Percentiles rank a stretch among this genome's conserved stretches.
Conservation (phyloP, 2,888 invertebrate genomes). For the Drymonia ruficornis region DNA sequence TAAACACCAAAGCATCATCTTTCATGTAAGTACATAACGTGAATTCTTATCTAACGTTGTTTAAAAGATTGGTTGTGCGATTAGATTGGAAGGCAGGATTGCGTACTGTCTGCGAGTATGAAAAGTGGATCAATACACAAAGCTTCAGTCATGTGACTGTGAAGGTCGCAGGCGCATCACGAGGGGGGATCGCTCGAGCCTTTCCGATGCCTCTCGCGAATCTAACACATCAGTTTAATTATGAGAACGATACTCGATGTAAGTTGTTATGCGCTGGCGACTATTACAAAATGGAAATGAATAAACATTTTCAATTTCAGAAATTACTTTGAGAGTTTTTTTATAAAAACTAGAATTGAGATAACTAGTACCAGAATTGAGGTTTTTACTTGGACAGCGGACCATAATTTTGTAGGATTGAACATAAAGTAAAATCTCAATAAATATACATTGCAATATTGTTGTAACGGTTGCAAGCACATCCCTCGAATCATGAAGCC, state of each 20-base stretch:
- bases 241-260: background rate
- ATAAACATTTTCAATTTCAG: background rate
- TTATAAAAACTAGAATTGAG: background rate
- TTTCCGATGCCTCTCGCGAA: slow-evolving; percentile 39
- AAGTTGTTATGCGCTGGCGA: background rate
- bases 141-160: slow-evolving; percentile 68
- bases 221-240: slow-evolving; percentile 19
- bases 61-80: slow-evolving; percentile 31
- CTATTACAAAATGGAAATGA: background rate
- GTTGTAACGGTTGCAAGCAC: background rate
- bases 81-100: slow-evolving; percentile 53
- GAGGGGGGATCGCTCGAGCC: slow-evolving; percentile 29
- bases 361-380: background rate
- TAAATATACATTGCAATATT: background rate
- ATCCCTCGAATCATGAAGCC: too few species aligned
- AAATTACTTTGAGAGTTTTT: background rate
- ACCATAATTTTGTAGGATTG: background rate
- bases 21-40: slow-evolving; percentile 12
- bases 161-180: slow-evolving; percentile 51
- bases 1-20: slow-evolving; percentile 14
- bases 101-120: slow-evolving; percentile 40
- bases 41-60: slow-evolving; percentile 22
- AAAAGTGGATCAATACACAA: slow-evolving; percentile 64
- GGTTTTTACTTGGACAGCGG: background rate
- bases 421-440: background rate